Percentiles rank a stretch among this genome's conserved stretches.
Conservation (phyloP, 2,113 vertebrate genomes). For the Gnathonemus longibarbis region DNA sequence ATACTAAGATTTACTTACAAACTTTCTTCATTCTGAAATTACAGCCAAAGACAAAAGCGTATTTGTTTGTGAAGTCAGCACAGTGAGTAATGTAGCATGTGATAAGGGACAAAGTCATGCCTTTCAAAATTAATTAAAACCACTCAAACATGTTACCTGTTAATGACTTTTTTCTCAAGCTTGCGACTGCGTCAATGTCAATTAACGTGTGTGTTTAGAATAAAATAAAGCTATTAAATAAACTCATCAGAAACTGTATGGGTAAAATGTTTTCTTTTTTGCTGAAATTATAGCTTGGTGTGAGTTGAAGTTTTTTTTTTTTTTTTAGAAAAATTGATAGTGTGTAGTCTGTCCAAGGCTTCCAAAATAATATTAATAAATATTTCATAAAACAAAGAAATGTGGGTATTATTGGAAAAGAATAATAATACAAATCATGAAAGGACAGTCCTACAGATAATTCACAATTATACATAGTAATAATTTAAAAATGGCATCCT, state of each 20-base stretch:
- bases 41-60: neutral
- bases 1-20: neutral
- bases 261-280: neutral
- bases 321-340: neutral
- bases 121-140: slow-evolving; percentile 13
- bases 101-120: slow-evolving; percentile 12
- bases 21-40: neutral
- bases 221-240: neutral
- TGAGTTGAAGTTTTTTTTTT: neutral
- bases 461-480: neutral
- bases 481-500: neutral
- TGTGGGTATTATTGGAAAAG: neutral
- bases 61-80: slow-evolving; percentile 7
- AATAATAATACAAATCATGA: neutral
- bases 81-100: neutral
- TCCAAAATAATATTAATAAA: neutral
- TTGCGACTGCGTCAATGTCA: neutral
- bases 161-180: slow-evolving; percentile 1
- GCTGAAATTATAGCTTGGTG: neutral
- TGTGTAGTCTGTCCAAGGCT: neutral
- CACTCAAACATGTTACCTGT: slow-evolving; percentile 14
- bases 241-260: neutral
- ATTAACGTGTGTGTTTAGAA: neutral
- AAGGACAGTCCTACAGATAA: neutral
- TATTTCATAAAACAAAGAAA: neutral